Evolutionary conservation across 2,888 invertebrate genomes (phyloP).

Genomic region (Apotomis turbidana): DNA sequence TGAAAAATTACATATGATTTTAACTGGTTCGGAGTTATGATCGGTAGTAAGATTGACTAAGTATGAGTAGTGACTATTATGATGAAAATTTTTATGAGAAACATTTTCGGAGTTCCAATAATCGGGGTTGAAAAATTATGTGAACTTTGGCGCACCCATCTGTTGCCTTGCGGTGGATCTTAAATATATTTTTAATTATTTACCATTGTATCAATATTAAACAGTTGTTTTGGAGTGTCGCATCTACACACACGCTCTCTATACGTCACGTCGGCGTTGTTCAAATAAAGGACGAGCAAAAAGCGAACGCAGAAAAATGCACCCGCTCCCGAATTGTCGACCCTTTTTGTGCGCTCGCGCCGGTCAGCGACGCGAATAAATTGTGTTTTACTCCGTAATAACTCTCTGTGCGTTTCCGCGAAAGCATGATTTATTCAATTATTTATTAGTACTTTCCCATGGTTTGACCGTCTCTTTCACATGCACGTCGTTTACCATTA

Average conservation of each 20-base stretch:
- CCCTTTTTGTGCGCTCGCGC: constrained; percentile 25
- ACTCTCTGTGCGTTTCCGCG: constrained; percentile 16
- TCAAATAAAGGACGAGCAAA: constrained; percentile 40
- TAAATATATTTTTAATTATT: too few species aligned
- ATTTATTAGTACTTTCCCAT: neutral
- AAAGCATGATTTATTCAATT: neutral
- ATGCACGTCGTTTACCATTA: neutral
- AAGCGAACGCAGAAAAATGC: constrained; percentile 39
- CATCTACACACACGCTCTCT: constrained; percentile 19
- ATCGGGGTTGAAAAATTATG: too few species aligned
- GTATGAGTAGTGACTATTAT: too few species aligned
- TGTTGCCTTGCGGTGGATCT: too few species aligned
- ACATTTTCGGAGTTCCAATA: too few species aligned
- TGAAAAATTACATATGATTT: too few species aligned
- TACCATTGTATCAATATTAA: too few species aligned
- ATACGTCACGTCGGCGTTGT: constrained; percentile 35
- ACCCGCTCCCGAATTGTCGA: constrained; percentile 39
- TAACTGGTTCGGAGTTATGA: too few species aligned
- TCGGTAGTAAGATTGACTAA: too few species aligned
- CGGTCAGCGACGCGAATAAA: constrained; percentile 18
- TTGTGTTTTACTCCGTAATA: constrained; percentile 18
- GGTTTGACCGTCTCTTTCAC: neutral
- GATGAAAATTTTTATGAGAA: too few species aligned
- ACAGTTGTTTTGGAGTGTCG: too few species aligned
- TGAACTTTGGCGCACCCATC: too few species aligned